phyloP scores from a whole-genome alignment of 2,888 invertebrate genomes.

The Netelia melanura region DNA sequence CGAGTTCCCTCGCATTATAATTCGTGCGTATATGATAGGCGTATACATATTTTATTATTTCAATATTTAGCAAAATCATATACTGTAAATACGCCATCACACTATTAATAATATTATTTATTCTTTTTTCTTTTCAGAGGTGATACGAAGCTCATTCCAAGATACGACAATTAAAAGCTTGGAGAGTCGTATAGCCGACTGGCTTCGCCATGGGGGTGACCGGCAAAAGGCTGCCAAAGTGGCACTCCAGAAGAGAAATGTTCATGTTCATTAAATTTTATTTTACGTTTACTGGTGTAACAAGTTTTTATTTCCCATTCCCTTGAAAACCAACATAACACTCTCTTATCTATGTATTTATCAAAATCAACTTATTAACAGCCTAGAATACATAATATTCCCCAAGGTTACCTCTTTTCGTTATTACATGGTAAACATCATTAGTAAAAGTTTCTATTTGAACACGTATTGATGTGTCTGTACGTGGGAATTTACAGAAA shows the following conservation, averaged over 20 bases:
- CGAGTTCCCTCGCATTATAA: neutral
- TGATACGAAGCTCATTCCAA: neutral
- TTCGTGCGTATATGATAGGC: conserved; percentile 1
- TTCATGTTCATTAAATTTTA: neutral
- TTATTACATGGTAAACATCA: too few species aligned
- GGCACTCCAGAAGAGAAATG: too few species aligned
- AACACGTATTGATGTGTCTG: too few species aligned
- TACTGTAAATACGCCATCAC: neutral
- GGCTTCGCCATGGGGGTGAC: conserved; percentile 12
- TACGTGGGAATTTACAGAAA: too few species aligned
- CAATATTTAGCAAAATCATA: neutral
- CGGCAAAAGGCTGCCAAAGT: neutral
- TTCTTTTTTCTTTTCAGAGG: neutral
- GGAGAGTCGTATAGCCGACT: conserved; percentile 1
- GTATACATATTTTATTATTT: neutral
- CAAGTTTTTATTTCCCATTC: neutral
- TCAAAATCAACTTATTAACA: neutral
- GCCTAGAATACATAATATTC: neutral
- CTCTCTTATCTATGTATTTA: neutral
- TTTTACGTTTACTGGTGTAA: neutral
- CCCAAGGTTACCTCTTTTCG: too few species aligned
- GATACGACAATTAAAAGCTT: neutral
- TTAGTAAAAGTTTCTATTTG: too few species aligned
- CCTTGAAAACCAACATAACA: neutral
- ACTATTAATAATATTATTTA: neutral